Percentiles rank a stretch among this genome's conserved stretches.
Evolutionary conservation across 2,888 invertebrate genomes (phyloP).

Genomic region (Noctuana brunneofusca): DNA sequence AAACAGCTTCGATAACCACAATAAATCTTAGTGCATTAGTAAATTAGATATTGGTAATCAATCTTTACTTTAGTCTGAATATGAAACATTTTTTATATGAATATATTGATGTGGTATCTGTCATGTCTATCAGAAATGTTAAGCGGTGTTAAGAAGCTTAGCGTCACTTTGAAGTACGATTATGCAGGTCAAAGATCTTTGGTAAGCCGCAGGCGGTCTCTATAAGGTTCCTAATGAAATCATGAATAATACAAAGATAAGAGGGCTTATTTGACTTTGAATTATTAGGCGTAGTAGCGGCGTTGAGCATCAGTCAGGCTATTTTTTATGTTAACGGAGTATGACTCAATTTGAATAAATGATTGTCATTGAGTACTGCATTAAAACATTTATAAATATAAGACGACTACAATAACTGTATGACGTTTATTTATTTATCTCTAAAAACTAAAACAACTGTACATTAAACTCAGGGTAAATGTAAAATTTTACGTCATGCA

Average conservation of each 20-base stretch:
- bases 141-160: conserved; percentile 21
- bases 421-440: no score
- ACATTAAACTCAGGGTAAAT: no score
- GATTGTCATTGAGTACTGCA: not conserved
- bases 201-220: conserved; percentile 21
- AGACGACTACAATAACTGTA: no score
- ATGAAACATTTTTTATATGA: conserved; percentile 3
- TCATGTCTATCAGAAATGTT: conserved; percentile 18
- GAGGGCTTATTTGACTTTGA: conserved; percentile 26
- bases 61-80: not conserved
- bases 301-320: not conserved
- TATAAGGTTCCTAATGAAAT: conserved; percentile 26
- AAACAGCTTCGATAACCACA: not conserved
- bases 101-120: conserved; percentile 14
- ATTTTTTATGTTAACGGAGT: not conserved
- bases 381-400: no score
- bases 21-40: conserved; percentile 1
- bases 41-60: conserved; percentile 10
- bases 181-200: conserved; percentile 17
- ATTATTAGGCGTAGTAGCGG: conserved; percentile 21
- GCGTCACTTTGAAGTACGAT: conserved; percentile 22
- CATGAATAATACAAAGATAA: conserved; percentile 29
- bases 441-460: no score
- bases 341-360: not conserved
- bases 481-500: no score